These are phyloP conservation scores for Sminthurinus aureus DNA, from an alignment of 2,888 invertebrate species.

Conservation along the genomic window DNA sequence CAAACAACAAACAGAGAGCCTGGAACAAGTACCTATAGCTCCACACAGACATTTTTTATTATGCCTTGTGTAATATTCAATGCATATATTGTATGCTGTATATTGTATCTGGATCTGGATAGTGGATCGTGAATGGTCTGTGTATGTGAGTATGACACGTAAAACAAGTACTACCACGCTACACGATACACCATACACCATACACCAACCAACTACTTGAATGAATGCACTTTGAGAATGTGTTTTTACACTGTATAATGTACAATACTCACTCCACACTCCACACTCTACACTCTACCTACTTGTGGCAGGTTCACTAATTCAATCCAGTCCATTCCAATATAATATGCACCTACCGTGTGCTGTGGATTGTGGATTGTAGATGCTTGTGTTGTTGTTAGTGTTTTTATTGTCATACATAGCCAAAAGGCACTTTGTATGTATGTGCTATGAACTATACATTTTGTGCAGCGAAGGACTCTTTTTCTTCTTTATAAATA, in stretches of 20 bases:
- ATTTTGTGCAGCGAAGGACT: no score
- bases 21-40: background rate
- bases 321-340: background rate
- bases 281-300: background rate
- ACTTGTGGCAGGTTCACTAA: conserved; percentile 16
- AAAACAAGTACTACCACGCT: no score
- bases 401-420: background rate
- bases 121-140: no score
- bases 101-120: background rate
- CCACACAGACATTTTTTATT: background rate
- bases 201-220: background rate
- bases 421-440: background rate
- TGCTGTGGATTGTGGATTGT: background rate
- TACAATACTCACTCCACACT: no score
- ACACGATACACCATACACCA: no score
- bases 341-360: background rate
- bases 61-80: no score
- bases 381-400: background rate
- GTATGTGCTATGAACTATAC: background rate
- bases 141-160: no score
- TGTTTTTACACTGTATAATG: background rate
- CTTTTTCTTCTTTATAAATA: no score
- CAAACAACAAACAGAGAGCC: background rate
- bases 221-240: background rate
- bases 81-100: no score